phyloP scores from a whole-genome alignment of 2,888 invertebrate genomes.

The Anodontia alba region DNA sequence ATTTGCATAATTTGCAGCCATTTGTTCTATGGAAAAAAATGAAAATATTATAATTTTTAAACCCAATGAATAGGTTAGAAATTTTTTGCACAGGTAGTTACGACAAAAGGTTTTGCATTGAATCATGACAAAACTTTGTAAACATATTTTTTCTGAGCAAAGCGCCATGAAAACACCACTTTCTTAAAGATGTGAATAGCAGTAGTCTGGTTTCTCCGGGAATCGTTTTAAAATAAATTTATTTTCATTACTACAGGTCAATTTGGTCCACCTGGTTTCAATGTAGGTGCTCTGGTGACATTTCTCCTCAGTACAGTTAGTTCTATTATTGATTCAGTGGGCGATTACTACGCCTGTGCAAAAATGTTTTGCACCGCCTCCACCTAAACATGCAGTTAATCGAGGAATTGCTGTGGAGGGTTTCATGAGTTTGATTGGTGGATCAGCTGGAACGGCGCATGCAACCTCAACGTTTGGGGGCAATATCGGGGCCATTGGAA shows the following conservation, averaged over 20 bases:
- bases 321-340: slow-evolving; percentile 86
- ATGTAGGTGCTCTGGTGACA: slow-evolving; percentile 62
- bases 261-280: slow-evolving; percentile 66
- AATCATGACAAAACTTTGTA: too few species aligned
- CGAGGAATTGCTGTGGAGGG: slow-evolving; percentile 89
- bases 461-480: slow-evolving; percentile 95
- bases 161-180: too few species aligned
- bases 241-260: slow-evolving; percentile 69
- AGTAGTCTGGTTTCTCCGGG: too few species aligned
- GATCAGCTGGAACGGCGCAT: slow-evolving; percentile 93
- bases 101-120: too few species aligned
- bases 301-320: slow-evolving; percentile 68
- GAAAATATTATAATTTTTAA: too few species aligned
- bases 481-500: slow-evolving; percentile 95
- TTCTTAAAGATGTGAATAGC: too few species aligned
- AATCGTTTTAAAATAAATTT: too few species aligned
- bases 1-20: too few species aligned
- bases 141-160: too few species aligned
- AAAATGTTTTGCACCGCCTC: slow-evolving; percentile 89
- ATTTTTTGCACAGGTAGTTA: too few species aligned
- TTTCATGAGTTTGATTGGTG: slow-evolving; percentile 91
- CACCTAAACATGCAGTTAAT: slow-evolving; percentile 93
- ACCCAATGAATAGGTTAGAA: too few species aligned
- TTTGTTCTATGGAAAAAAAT: too few species aligned
- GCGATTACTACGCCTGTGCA: slow-evolving; percentile 94